Conservation (phyloP, 2,888 invertebrate genomes). For the Phlogophora meticulosa region DNA sequence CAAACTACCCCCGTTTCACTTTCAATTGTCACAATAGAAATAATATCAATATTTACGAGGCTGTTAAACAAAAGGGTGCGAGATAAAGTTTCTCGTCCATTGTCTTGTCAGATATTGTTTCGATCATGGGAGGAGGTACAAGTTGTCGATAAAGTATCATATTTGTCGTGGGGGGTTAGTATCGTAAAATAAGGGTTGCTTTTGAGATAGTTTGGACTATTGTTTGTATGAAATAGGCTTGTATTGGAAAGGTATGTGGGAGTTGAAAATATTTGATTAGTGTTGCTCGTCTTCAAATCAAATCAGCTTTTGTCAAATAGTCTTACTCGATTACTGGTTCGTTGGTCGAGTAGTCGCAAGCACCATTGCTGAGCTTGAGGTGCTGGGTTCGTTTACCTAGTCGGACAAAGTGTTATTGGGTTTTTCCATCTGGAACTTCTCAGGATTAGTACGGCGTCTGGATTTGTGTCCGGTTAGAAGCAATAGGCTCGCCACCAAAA, state of each 20-base stretch:
- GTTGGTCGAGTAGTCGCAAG: no score
- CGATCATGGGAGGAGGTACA: conserved; percentile 19
- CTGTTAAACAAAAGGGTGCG: conserved; percentile 42
- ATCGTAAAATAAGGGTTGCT: conserved; percentile 25
- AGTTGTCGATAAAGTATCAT: conserved; percentile 44
- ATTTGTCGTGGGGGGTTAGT: conserved; percentile 29
- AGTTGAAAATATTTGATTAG: neutral
- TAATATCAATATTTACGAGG: conserved; percentile 41
- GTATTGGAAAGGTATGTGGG: conserved; percentile 3
- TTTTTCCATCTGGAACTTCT: no score
- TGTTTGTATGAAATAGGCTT: neutral
- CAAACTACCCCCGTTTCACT: conserved; percentile 20
- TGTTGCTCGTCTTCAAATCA: neutral
- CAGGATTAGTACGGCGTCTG: no score
- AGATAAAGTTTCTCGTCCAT: conserved; percentile 52
- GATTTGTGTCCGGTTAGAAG: no score
- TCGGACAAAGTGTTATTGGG: no score
- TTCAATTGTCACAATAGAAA: conserved; percentile 44
- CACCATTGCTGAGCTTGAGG: no score
- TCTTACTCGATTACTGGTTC: no score
- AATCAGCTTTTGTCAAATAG: neutral
- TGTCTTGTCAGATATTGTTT: conserved; percentile 50
- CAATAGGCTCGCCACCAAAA: no score
- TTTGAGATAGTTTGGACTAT: conserved; percentile 10
- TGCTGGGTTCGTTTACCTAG: no score